A percentile compares a stretch with the other conserved stretches of the same genome.
Evolutionary conservation across 2,797 vertebrate genomes (phyloP).

Genomic region (Sebastes vulpes): DNA sequence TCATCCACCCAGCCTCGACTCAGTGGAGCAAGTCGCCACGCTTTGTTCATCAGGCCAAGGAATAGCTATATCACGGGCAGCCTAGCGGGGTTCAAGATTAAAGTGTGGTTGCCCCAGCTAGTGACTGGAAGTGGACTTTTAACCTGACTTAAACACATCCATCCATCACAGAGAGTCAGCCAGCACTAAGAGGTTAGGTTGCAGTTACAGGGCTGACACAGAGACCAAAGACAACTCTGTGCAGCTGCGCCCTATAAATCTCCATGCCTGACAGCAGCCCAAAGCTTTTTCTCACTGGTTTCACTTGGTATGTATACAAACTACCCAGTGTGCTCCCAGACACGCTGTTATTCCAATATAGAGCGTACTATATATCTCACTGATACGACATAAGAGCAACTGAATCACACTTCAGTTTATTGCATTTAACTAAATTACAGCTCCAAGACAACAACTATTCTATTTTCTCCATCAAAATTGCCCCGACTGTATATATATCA

Average conservation of each 20-base stretch:
- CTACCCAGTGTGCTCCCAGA: conserved; percentile 33
- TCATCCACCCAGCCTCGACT: conserved; percentile 51
- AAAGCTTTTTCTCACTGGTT: conserved; percentile 52
- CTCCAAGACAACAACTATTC: neutral
- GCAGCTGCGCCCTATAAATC: conserved; percentile 86
- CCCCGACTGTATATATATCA: neutral
- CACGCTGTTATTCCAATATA: conserved; percentile 21
- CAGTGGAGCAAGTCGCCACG: conserved; percentile 65
- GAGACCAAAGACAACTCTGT: conserved; percentile 77
- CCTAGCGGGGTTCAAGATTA: conserved; percentile 57
- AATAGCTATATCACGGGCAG: conserved; percentile 50
- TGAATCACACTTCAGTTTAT: neutral
- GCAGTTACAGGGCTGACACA: conserved; percentile 64
- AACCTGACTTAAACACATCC: conserved; percentile 70
- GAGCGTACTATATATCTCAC: neutral
- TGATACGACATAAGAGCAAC: conserved; percentile 7
- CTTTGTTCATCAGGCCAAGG: conserved; percentile 60
- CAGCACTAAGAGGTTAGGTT: conserved; percentile 72
- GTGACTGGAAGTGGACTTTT: conserved; percentile 73
- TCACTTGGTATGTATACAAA: conserved; percentile 38
- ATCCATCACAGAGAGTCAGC: conserved; percentile 66
- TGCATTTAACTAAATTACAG: neutral
- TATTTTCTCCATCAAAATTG: conserved; percentile 2
- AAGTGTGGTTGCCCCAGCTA: conserved; percentile 49
- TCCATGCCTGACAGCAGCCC: conserved; percentile 67